Conservation (phyloP, 1,140 invertebrate genomes). For the Parasteatoda tepidariorum region DNA sequence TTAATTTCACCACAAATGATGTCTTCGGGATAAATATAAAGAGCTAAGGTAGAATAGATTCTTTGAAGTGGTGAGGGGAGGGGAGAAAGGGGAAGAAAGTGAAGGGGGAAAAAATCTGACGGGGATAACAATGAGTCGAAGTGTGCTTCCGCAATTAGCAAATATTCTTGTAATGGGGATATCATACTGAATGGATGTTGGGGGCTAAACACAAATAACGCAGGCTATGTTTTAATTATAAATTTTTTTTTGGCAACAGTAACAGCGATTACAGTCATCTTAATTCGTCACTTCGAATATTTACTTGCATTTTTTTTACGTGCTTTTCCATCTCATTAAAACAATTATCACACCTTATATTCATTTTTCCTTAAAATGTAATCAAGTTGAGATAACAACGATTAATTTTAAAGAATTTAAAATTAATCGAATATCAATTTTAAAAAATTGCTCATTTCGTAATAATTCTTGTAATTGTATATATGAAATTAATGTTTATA, state of each 20-base stretch:
- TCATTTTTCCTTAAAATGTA: background rate
- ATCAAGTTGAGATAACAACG: too few species aligned
- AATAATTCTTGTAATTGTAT: too few species aligned
- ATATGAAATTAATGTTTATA: too few species aligned
- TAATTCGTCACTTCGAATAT: background rate
- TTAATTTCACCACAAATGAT: too few species aligned
- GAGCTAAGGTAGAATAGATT: background rate
- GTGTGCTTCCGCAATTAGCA: constrained; percentile 40
- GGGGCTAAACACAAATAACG: background rate
- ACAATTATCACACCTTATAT: background rate
- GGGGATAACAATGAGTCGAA: constrained; percentile 16
- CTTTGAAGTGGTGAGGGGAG: too few species aligned
- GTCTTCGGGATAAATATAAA: background rate
- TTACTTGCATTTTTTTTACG: background rate
- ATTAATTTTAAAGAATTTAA: too few species aligned
- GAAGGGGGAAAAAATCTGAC: too few species aligned
- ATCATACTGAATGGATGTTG: background rate
- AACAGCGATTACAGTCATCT: background rate
- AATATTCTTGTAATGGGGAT: constrained; percentile 5
- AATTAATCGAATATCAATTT: too few species aligned
- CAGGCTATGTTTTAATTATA: background rate
- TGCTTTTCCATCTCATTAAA: background rate
- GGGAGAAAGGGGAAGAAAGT: too few species aligned
- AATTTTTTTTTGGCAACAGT: background rate
- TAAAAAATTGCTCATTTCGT: too few species aligned